Evolutionary conservation across 1,140 invertebrate genomes (phyloP).

Genomic region (Mylabris phalerata): DNA sequence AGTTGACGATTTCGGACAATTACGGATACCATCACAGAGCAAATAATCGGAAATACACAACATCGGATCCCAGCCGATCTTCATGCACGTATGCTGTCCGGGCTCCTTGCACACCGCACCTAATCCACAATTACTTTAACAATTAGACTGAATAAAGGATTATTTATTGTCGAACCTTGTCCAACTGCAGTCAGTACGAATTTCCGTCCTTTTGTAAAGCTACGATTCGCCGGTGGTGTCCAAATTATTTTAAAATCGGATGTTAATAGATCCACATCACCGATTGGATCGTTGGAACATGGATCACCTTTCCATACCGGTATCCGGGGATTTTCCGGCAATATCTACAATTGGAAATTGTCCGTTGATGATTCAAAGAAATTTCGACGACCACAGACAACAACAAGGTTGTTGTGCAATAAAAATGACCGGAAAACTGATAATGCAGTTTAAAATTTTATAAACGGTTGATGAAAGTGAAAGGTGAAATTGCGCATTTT

Average conservation of each 20-base stretch:
- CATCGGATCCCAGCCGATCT: conserved; percentile 40
- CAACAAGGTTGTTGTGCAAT: too few relatives aligned
- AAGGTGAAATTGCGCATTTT: background rate
- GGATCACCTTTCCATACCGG: conserved; percentile 34
- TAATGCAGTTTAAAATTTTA: background rate
- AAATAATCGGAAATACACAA: conserved; percentile 54
- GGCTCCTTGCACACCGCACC: conserved; percentile 28
- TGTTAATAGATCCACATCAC: conserved; percentile 28
- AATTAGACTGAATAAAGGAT: background rate
- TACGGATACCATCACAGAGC: conserved; percentile 52
- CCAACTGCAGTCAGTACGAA: conserved; percentile 34
- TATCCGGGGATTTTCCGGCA: conserved; percentile 25
- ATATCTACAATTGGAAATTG: conserved; percentile 21
- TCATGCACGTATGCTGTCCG: conserved; percentile 34
- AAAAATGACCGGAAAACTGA: background rate
- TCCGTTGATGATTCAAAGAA: too few relatives aligned
- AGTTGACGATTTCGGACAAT: conserved; percentile 51
- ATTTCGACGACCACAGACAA: too few relatives aligned
- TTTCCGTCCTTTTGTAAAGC: conserved; percentile 22
- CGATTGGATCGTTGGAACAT: conserved; percentile 25
- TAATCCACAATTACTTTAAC: conserved; percentile 6
- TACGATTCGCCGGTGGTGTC: conserved; percentile 23
- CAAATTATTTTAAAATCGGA: conserved; percentile 30
- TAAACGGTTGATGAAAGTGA: background rate
- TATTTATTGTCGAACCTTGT: conserved; percentile 20